Evolutionary conservation across 2,113 vertebrate genomes (phyloP).

Genomic region (Cariama cristata): DNA sequence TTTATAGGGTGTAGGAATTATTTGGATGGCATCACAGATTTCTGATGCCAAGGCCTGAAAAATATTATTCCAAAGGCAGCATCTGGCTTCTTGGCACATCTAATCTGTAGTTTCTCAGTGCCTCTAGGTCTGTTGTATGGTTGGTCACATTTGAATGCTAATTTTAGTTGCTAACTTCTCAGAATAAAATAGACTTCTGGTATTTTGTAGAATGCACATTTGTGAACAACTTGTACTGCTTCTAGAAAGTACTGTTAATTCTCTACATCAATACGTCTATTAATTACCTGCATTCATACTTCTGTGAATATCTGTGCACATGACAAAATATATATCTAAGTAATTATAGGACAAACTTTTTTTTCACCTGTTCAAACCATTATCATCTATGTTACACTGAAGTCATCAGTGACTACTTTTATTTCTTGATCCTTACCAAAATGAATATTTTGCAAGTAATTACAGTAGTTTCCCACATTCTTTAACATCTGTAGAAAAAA

Average conservation of each 20-base stretch:
- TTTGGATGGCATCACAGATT: constrained; percentile 59
- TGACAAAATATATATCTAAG: neutral
- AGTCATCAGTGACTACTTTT: neutral
- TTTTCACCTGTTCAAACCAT: neutral
- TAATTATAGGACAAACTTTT: neutral
- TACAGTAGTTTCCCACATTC: neutral
- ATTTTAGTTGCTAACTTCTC: constrained; percentile 47
- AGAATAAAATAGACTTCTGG: constrained; percentile 43
- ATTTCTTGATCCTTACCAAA: neutral
- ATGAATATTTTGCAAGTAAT: neutral
- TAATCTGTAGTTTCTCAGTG: constrained; percentile 48
- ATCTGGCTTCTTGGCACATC: constrained; percentile 78
- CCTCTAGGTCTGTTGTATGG: constrained; percentile 34
- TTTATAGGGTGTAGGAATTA: constrained; percentile 38
- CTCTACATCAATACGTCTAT: neutral
- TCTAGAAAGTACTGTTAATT: neutral
- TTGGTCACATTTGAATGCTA: constrained; percentile 45
- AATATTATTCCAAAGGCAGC: constrained; percentile 72
- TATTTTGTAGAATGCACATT: neutral
- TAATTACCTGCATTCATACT: neutral
- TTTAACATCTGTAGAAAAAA: neutral
- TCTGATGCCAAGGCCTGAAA: constrained; percentile 60
- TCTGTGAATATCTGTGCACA: neutral
- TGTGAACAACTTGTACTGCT: neutral
- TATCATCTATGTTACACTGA: neutral